Evolutionary conservation across 2,797 vertebrate species (phyloP), one percentile per base, ranked within the genome.

Genomic region (Tympanoctomys barrerae): DNA sequence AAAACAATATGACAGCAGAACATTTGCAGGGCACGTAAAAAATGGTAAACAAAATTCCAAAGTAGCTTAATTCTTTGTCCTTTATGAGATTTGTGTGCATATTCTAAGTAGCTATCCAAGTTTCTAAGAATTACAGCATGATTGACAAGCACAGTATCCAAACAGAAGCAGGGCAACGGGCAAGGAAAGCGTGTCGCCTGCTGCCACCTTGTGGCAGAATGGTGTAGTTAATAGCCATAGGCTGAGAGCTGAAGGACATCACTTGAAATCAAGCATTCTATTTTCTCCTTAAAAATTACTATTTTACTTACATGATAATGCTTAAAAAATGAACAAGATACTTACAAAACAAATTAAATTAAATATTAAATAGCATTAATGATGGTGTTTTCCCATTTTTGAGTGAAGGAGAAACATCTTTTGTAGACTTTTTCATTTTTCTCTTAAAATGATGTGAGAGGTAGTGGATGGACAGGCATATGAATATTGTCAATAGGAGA

Each of bases 121-220:
- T 89, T 94, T 94, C 31, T 61, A 78, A 94, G 73, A 49, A 7
- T 94, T 49, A 22, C 39, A 22, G 28, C 26, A n/a, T 5, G 49
- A 46, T 7, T 0, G 4, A 22, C 12, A 24, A 79, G 9, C 59
- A 1, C 1, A 24, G 46, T 19, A 59, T 33, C 21, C 8, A 28
- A 52, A 66, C 1, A 21, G 79, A 39, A 36, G 13, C 21, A 70
- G 8, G 42, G 73, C 39, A 46, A 28, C 2, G 6, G 62, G 16
- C 14, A 36, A 59, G 21, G 42, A 70, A 73, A 61, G 24, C 7
- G 0, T 28, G 21, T 57, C 1, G 8, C n/a, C 61, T 95, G 68
- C 87, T 97, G 96, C 96, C 97, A 97, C 57, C 97, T 90, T 9
- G 93, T 96, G 97, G 93, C 62, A 54, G 18, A 91, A 93, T 28